These are phyloP conservation scores for Lophura nycthemera DNA, from an alignment of 2,113 vertebrate species.

Conservation along the genomic window DNA sequence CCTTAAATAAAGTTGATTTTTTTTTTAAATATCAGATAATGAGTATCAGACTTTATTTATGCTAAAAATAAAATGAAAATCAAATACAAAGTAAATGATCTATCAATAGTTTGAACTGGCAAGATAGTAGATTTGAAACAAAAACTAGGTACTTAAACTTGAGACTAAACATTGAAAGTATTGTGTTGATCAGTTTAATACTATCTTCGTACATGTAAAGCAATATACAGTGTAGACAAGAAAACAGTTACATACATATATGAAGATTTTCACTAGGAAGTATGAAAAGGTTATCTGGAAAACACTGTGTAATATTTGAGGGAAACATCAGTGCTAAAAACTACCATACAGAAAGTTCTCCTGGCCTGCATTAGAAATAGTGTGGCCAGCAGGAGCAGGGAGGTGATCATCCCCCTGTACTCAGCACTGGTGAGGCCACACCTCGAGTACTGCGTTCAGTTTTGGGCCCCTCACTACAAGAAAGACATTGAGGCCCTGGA, in stretches of 20 bases:
- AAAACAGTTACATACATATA: background rate
- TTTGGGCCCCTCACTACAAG: too few species aligned
- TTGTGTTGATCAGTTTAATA: background rate
- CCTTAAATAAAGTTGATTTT: rapidly evolving
- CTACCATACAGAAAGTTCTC: background rate
- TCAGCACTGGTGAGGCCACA: too few species aligned
- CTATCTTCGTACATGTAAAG: background rate
- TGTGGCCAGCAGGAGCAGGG: too few species aligned
- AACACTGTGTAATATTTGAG: background rate
- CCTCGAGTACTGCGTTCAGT: too few species aligned
- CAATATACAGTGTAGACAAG: background rate
- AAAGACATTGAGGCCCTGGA: too few species aligned
- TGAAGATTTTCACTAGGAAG: background rate
- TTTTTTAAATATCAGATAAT: background rate
- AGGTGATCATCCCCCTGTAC: too few species aligned
- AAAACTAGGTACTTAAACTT: background rate
- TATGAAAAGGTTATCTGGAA: background rate
- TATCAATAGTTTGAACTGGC: background rate
- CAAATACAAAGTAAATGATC: background rate
- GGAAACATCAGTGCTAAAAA: background rate
- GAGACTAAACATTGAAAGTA: background rate
- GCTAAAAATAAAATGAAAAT: background rate
- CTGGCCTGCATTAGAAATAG: too few species aligned
- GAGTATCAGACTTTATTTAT: background rate
- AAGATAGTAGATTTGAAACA: background rate